A percentile compares a stretch with the other conserved stretches of the same genome.
These are phyloP conservation scores for Amphipyra berbera DNA, from an alignment of 2,888 invertebrate species.

Conservation along the genomic window DNA sequence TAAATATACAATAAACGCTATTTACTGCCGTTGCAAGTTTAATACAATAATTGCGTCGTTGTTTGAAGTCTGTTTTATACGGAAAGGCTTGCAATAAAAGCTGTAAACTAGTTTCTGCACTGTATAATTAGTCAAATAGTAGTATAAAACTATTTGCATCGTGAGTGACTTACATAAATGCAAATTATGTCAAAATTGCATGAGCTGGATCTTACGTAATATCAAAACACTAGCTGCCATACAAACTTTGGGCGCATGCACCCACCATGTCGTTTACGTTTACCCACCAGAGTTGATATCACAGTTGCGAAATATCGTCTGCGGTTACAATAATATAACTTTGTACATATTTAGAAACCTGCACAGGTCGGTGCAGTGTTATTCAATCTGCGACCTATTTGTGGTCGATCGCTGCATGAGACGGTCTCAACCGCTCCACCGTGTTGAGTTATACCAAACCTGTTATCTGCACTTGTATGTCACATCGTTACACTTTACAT, in stretches of 20 bases:
- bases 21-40: no score
- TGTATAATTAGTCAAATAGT: background rate
- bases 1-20: no score
- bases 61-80: no score
- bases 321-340: conserved; percentile 83
- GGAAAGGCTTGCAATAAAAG: no score
- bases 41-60: no score
- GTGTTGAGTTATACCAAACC: conserved; percentile 56
- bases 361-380: conserved; percentile 79
- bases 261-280: conserved; percentile 57
- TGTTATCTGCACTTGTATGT: conserved; percentile 56
- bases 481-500: conserved; percentile 35
- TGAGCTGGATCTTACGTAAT: conserved; percentile 41
- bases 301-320: conserved; percentile 79
- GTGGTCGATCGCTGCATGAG: conserved; percentile 79
- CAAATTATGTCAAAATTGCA: conserved; percentile 36
- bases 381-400: conserved; percentile 88
- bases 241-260: conserved; percentile 55
- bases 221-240: conserved; percentile 31
- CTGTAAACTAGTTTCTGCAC: no score
- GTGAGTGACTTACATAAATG: conserved; percentile 7
- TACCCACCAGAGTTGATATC: conserved; percentile 55
- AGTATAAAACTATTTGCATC: conserved; percentile 5
- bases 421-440: conserved; percentile 65
- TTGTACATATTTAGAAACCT: conserved; percentile 87